These are phyloP conservation scores for Scomber scombrus DNA, from an alignment of 2,113 vertebrate genomes.

Conservation along the genomic window DNA sequence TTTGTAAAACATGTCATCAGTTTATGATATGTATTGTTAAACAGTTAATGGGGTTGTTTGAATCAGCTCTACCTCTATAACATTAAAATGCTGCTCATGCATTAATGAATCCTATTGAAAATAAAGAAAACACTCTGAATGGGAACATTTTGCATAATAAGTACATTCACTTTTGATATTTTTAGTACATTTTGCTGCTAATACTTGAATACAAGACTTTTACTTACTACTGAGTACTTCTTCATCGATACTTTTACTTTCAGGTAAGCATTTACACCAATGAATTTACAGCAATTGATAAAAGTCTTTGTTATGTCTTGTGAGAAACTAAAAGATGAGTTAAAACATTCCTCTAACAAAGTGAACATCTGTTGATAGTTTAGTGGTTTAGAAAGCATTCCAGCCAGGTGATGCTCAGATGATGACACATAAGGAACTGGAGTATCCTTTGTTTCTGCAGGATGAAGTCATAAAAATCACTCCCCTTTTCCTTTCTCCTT, in stretches of 20 bases:
- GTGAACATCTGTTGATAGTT: constrained; percentile 71
- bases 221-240: not conserved
- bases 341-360: constrained; percentile 35
- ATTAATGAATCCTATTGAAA: too few relatives aligned
- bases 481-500: not conserved
- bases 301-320: constrained; percentile 1
- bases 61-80: too few relatives aligned
- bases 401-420: constrained; percentile 67
- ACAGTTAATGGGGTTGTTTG: too few relatives aligned
- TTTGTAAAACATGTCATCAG: too few relatives aligned
- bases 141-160: too few relatives aligned
- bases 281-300: not conserved
- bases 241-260: not conserved
- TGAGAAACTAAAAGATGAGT: constrained; percentile 18
- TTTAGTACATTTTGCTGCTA: too few relatives aligned
- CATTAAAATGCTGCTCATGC: too few relatives aligned
- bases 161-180: too few relatives aligned
- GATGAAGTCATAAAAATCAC: constrained; percentile 62
- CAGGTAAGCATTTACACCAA: not conserved
- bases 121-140: too few relatives aligned
- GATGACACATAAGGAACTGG: constrained; percentile 61
- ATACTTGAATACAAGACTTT: too few relatives aligned
- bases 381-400: constrained; percentile 61
- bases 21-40: too few relatives aligned
- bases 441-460: constrained; percentile 50